Evolutionary conservation across 2,888 invertebrate species (phyloP).

Genomic region (Tortrix viridana): DNA sequence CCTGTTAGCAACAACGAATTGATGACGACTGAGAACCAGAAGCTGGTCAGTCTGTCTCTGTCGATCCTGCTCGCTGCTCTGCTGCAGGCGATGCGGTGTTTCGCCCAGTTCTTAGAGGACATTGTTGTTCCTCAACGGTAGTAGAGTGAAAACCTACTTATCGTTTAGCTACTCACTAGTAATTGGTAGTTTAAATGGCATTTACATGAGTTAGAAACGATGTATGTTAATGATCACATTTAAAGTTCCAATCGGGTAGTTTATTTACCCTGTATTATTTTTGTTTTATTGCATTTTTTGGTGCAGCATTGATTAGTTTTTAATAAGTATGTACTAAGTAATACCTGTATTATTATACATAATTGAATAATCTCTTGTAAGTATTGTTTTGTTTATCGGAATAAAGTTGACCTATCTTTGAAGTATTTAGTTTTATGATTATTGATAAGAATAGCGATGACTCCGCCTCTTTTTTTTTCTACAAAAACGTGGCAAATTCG

Average conservation of each 20-base stretch:
- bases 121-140: slow-evolving; percentile 79
- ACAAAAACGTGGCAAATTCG: too few relatives aligned
- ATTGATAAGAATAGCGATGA: too few relatives aligned
- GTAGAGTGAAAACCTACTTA: slow-evolving; percentile 22
- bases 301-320: slow-evolving; percentile 71
- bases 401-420: slow-evolving; percentile 34
- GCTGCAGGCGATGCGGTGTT: slow-evolving; percentile 85
- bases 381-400: slow-evolving; percentile 25
- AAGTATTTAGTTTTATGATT: slow-evolving; percentile 7
- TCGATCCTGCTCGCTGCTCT: slow-evolving; percentile 85
- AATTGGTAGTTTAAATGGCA: slow-evolving; percentile 44
- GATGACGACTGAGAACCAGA: slow-evolving; percentile 73
- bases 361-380: slow-evolving; percentile 70
- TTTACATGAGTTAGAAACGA: slow-evolving; percentile 6
- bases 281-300: slow-evolving; percentile 62
- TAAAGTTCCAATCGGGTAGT: slow-evolving; percentile 7
- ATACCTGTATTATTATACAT: slow-evolving; percentile 55
- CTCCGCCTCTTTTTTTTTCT: too few relatives aligned
- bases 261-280: slow-evolving; percentile 41
- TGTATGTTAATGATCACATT: slow-evolving; percentile 3
- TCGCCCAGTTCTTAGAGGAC: slow-evolving; percentile 85
- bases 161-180: too few relatives aligned
- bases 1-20: slow-evolving; percentile 76
- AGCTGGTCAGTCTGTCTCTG: slow-evolving; percentile 84
- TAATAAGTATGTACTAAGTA: slow-evolving; percentile 51